Evolutionary conservation across 2,888 invertebrate genomes (phyloP).

Genomic region (Octodonta nipae): DNA sequence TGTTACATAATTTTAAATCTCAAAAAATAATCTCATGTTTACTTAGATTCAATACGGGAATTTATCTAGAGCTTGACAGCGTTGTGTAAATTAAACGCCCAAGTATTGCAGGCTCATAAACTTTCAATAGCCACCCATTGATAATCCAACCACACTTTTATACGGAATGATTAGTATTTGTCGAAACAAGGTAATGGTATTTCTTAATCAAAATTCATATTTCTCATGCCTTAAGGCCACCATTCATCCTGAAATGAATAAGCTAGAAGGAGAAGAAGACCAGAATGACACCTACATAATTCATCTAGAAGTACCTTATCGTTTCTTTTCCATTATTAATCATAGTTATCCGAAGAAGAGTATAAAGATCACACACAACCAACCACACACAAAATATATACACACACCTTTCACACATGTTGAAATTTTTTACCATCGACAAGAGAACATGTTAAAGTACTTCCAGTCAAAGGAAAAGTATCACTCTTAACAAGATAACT

Average conservation of each 20-base stretch:
- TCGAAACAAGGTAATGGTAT: slow-evolving; percentile 6
- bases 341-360: slow-evolving; percentile 31
- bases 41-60: too few species aligned
- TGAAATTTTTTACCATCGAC: slow-evolving; percentile 26
- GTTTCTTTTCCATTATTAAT: slow-evolving; percentile 27
- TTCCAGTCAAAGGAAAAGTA: slow-evolving; percentile 28
- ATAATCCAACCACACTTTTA: slow-evolving; percentile 4
- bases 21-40: too few species aligned
- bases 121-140: too few species aligned
- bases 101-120: too few species aligned
- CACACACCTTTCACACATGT: slow-evolving; percentile 27
- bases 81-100: too few species aligned
- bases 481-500: slow-evolving; percentile 29
- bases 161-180: slow-evolving; percentile 9
- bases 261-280: too few species aligned
- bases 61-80: too few species aligned
- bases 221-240: slow-evolving; percentile 4
- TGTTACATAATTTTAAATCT: too few species aligned
- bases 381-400: background rate
- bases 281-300: slow-evolving; percentile 29
- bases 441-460: slow-evolving; percentile 32
- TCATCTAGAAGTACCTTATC: slow-evolving; percentile 30
- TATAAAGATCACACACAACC: slow-evolving; percentile 25
- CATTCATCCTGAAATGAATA: too few species aligned
- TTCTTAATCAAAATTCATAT: slow-evolving; percentile 8